These are phyloP conservation scores for Cephus pygmeus DNA, from an alignment of 2,888 invertebrate genomes.

Conservation along the genomic window DNA sequence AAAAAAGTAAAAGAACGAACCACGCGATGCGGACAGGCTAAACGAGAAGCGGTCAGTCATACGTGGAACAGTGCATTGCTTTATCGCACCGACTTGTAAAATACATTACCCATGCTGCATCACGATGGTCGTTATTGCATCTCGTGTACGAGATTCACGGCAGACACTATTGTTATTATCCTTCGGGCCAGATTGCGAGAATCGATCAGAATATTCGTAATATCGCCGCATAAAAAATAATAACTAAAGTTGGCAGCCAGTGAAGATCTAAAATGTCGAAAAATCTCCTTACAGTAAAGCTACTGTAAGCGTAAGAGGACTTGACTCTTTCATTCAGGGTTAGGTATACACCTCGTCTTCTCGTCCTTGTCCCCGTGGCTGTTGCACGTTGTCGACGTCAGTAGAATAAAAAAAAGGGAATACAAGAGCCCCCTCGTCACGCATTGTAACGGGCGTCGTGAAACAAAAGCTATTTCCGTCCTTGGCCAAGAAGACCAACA, in stretches of 20 bases:
- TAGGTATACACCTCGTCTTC: not conserved
- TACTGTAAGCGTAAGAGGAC: not conserved
- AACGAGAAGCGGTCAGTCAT: constrained; percentile 12
- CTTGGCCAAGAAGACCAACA: not conserved
- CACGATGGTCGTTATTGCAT: not conserved
- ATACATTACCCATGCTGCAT: constrained; percentile 29
- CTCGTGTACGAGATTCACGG: not conserved
- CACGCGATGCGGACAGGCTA: not conserved
- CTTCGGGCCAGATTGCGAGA: not conserved
- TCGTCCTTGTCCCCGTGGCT: not conserved
- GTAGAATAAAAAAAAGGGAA: not conserved
- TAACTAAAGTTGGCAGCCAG: too few relatives aligned
- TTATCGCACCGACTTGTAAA: constrained; percentile 33
- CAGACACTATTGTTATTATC: not conserved
- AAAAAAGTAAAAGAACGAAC: not conserved
- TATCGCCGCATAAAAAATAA: not conserved
- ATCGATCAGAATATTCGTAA: not conserved
- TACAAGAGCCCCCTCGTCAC: not conserved
- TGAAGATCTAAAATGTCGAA: not conserved
- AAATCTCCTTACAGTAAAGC: not conserved
- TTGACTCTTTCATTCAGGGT: not conserved
- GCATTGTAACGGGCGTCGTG: not conserved
- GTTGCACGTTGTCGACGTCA: not conserved
- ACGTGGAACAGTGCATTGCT: constrained; percentile 29
- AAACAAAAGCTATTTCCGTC: not conserved